Evolutionary conservation across 2,888 invertebrate species (phyloP).

Genomic region (Microchrysa polita): DNA sequence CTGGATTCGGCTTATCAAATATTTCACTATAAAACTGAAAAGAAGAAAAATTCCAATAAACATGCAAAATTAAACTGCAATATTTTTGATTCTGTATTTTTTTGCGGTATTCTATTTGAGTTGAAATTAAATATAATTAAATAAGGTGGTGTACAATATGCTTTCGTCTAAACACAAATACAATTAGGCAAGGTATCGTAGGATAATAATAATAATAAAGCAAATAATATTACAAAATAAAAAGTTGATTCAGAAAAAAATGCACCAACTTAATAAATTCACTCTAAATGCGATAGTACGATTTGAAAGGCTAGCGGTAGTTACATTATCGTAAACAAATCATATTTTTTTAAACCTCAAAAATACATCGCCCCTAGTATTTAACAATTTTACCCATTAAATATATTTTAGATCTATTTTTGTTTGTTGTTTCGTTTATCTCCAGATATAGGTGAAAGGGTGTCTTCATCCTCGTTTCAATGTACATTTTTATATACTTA

Average conservation of each 20-base stretch:
- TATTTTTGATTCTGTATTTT: not conserved
- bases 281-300: not conserved
- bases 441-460: not conserved
- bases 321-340: not conserved
- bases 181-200: not conserved
- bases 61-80: too few species aligned
- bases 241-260: not conserved
- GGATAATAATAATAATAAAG: not conserved
- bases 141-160: not conserved
- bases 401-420: too few species aligned
- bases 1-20: not conserved
- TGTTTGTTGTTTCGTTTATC: not conserved
- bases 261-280: not conserved
- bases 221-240: not conserved
- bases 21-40: not conserved
- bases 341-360: too few species aligned
- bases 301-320: not conserved
- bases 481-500: not conserved
- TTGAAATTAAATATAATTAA: constrained; percentile 6
- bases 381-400: too few species aligned
- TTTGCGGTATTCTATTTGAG: not conserved
- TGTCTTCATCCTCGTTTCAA: not conserved
- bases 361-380: too few species aligned
- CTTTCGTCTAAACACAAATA: not conserved
- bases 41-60: not conserved